Evolutionary conservation across 2,113 vertebrate genomes (phyloP), one percentile per base, ranked within the genome.

Genomic region (Tringa solitaria): DNA sequence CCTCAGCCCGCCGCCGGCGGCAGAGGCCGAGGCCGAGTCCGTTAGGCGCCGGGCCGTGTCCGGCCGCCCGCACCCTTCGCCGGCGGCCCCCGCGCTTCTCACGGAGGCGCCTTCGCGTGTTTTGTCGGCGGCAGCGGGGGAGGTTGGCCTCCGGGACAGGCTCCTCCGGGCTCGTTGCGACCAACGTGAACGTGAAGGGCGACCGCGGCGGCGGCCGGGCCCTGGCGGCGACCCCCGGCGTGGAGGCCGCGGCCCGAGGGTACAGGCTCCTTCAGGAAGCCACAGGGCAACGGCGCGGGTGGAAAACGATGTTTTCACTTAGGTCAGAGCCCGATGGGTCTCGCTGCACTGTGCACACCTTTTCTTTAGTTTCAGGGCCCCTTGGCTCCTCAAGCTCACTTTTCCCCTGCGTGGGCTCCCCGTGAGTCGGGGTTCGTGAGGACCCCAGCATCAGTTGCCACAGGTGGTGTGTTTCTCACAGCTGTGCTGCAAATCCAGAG

Each of bases 341-440:
- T 32, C 4, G 7, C 28, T 60, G 4, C 2, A 9, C 13, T 8
- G 16, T 5, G 59, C 45, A 1, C n/a, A 3, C 4, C 5, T 8
- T 43, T 23, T 15, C 24, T 19, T 41, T 27, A 8, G 30, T 32
- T 48, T 10, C 20, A 14, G 27, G n/a, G n/a, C 32, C 30, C 10
- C 13, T 10, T 21, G 56, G 22, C 18, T 43, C 30, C 37, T 51
- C 2, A 7, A 3, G 6, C 30, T 14, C 5, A 10, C 48, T 16
- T 13, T 33, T 13, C 12, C 41, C 10, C 13, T 30, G 10, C 6
- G 22, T 27, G n/a, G 59, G 37, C 9, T 30, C 43, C 18, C 32
- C 7, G 10, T 33, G 13, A 48, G 37, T 3, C 26, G 10, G 33
- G 46, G 7, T 12, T 60, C 51, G 5, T 2, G 7, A 12, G 6